These are phyloP conservation scores for Todiramphus saurophagus DNA, from an alignment of 2,113 vertebrate species.

Conservation along the genomic window DNA sequence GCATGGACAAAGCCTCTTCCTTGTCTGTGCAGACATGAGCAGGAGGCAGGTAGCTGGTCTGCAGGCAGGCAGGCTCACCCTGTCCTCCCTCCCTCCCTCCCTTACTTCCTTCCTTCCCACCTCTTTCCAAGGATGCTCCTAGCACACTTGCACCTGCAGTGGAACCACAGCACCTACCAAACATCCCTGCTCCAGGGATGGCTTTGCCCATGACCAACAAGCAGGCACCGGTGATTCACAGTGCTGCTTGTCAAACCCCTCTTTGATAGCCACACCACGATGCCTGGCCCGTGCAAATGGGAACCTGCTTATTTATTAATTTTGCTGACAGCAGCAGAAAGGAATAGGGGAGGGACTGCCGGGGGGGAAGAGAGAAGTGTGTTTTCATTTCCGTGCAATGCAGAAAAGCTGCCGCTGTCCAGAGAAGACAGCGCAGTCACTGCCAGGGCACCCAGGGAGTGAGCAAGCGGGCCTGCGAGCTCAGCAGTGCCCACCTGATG, in stretches of 20 bases:
- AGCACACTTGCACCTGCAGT: neutral
- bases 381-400: neutral
- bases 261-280: neutral
- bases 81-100: neutral
- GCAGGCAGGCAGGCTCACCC: neutral
- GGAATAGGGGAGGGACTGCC: neutral
- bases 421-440: neutral
- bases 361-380: neutral
- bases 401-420: neutral
- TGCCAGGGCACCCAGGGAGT: neutral
- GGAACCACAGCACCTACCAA: neutral
- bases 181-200: neutral
- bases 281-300: neutral
- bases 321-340: neutral
- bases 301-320: neutral
- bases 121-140: neutral
- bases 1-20: neutral
- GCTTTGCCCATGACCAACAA: accelerated
- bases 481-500: neutral
- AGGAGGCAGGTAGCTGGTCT: neutral
- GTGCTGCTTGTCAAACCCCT: neutral
- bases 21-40: neutral
- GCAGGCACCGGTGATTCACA: neutral
- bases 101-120: neutral
- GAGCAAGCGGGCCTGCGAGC: accelerated